These are phyloP conservation scores for Acrocera orbiculus DNA, from an alignment of 2,888 invertebrate genomes.

Conservation along the genomic window DNA sequence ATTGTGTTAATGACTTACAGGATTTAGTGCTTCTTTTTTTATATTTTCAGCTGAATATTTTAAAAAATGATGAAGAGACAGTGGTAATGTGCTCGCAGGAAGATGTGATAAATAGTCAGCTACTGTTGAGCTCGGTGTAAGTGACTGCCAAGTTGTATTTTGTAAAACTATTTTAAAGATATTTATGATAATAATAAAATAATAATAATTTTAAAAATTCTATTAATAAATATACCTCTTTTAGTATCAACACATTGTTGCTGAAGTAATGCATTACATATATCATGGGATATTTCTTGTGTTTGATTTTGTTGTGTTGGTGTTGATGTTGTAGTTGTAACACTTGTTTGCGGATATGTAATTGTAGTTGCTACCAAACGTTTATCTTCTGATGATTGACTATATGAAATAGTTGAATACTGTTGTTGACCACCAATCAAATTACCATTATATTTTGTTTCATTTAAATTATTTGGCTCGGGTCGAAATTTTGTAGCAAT, in stretches of 20 bases:
- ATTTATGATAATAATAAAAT: not conserved
- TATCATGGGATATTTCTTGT: slow-evolving; percentile 29
- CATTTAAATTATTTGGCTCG: slow-evolving; percentile 34
- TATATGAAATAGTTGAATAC: slow-evolving; percentile 21
- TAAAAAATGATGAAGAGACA: slow-evolving; percentile 66
- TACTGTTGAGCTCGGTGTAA: slow-evolving; percentile 58
- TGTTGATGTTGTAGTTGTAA: slow-evolving; percentile 16
- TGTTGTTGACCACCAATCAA: slow-evolving; percentile 21
- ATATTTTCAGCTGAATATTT: slow-evolving; percentile 64
- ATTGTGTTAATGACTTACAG: slow-evolving; percentile 24
- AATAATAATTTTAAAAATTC: not conserved
- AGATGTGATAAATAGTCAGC: slow-evolving; percentile 71
- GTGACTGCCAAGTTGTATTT: slow-evolving; percentile 31
- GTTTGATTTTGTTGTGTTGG: slow-evolving; percentile 23
- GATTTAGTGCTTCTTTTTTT: slow-evolving; percentile 49
- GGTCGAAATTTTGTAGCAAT: slow-evolving; percentile 44
- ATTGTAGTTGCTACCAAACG: slow-evolving; percentile 20
- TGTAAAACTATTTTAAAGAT: slow-evolving; percentile 27
- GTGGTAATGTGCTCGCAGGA: slow-evolving; percentile 51
- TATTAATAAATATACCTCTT: slow-evolving; percentile 15
- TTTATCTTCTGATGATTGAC: slow-evolving; percentile 17
- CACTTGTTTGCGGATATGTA: slow-evolving; percentile 21
- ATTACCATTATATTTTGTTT: slow-evolving; percentile 37
- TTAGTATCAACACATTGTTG: slow-evolving; percentile 26
- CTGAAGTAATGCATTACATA: slow-evolving; percentile 30